These are phyloP conservation scores for Eupleurogrammus muticus DNA, from an alignment of 2,797 vertebrate genomes.

Conservation along the genomic window DNA sequence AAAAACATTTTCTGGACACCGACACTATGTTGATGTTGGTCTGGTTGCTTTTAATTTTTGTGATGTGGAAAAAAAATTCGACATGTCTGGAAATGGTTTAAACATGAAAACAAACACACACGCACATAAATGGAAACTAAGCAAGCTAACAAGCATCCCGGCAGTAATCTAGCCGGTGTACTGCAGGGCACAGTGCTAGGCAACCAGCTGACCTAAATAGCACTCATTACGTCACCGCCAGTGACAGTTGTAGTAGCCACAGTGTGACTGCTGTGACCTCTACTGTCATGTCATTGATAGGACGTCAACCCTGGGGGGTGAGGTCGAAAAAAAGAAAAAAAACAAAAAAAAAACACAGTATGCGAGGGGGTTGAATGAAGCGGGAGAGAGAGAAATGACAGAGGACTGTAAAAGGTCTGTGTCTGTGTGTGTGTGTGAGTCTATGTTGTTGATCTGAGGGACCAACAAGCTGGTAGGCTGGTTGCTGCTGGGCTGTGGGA, in stretches of 20 bases:
- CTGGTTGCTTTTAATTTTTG: not conserved
- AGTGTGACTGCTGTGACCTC: conserved; percentile 74
- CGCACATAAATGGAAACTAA: conserved; percentile 41
- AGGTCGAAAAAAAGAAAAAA: accelerated
- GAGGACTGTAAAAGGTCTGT: conserved; percentile 34
- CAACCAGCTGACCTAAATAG: conserved; percentile 85
- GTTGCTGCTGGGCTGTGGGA: conserved; percentile 81
- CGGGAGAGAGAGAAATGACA: conserved; percentile 46
- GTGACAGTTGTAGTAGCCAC: conserved; percentile 74
- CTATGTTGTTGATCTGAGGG: conserved; percentile 77
- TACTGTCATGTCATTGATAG: conserved; percentile 66
- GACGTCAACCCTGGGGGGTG: conserved; percentile 13
- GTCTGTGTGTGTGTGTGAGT: conserved; percentile 51
- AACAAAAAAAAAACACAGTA: conserved; percentile 1
- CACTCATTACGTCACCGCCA: conserved; percentile 73
- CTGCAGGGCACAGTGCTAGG: conserved; percentile 77
- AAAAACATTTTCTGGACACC: too few relatives aligned
- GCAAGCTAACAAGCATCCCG: conserved; percentile 65
- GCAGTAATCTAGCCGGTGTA: conserved; percentile 71
- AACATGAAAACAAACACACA: conserved; percentile 31
- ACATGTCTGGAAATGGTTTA: conserved; percentile 11
- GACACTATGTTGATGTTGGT: not conserved
- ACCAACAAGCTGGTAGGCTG: conserved; percentile 77
- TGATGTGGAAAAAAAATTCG: conserved; percentile 16
- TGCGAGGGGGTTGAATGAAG: conserved; percentile 41